Conservation (phyloP, 2,113 vertebrate genomes). For the Vulpes vulpes region DNA sequence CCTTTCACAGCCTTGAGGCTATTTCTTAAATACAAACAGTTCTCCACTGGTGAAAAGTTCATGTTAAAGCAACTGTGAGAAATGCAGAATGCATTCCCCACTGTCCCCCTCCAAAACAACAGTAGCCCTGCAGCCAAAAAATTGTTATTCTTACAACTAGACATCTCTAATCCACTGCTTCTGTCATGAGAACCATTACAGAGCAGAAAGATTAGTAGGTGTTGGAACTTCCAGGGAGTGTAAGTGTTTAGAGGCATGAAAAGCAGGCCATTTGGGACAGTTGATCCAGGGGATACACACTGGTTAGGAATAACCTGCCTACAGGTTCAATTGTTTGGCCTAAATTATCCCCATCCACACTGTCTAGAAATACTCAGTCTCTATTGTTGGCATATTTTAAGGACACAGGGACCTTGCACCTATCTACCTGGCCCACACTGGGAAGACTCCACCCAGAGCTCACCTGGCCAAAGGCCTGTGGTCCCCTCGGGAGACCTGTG, state of each 20-base stretch:
- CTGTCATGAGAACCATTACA: background rate
- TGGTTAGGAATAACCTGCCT: background rate
- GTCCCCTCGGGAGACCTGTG: background rate
- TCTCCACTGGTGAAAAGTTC: background rate
- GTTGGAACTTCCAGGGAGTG: background rate
- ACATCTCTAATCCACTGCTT: background rate
- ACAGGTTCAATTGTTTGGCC: rapidly evolving
- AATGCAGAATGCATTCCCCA: background rate
- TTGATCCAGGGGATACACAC: background rate
- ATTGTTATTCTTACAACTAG: background rate
- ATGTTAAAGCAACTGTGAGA: conserved; percentile 21
- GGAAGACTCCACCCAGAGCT: background rate
- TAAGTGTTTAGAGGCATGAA: background rate
- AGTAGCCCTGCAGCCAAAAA: background rate
- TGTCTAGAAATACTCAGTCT: background rate
- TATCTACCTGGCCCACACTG: rapidly evolving
- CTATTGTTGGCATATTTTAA: background rate
- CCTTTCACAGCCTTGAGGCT: background rate
- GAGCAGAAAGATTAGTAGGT: background rate
- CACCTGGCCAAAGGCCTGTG: background rate
- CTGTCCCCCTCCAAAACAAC: background rate
- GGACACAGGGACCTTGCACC: background rate
- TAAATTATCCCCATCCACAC: background rate
- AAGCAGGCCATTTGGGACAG: background rate
- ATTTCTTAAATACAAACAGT: background rate